These are phyloP conservation scores for Littorina saxatilis DNA, from an alignment of 1,140 invertebrate species.

Conservation along the genomic window DNA sequence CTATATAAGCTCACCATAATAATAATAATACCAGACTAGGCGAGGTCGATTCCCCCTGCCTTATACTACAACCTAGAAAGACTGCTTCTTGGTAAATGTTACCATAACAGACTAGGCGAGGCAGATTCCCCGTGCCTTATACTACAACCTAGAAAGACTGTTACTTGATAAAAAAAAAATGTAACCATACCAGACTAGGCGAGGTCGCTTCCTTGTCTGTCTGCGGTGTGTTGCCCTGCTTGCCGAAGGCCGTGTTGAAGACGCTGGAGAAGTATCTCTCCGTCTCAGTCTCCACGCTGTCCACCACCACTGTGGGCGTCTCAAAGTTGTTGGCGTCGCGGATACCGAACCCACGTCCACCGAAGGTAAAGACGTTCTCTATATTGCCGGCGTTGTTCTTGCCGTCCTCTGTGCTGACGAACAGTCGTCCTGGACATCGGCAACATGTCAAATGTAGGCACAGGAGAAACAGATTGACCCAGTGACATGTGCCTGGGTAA, in stretches of 20 bases:
- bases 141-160: no score
- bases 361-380: constrained; percentile 32
- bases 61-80: no score
- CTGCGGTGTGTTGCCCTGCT: constrained; percentile 19
- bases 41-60: no score
- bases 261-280: constrained; percentile 8
- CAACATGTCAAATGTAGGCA: neutral
- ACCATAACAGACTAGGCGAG: no score
- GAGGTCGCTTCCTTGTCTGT: constrained; percentile 31
- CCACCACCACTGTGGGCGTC: constrained; percentile 21
- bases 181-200: constrained; percentile 31
- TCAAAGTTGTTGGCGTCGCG: constrained; percentile 17
- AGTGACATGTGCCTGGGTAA: no score
- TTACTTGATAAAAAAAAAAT: no score
- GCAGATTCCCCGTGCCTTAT: no score
- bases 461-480: no score
- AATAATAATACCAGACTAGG: no score
- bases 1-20: no score
- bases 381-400: neutral
- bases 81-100: no score
- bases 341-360: constrained; percentile 37
- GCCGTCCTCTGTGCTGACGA: constrained; percentile 36
- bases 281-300: constrained; percentile 36
- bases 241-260: constrained; percentile 33
- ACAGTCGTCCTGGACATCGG: neutral